Percentiles rank a stretch among this genome's conserved stretches.
phyloP scores from a whole-genome alignment of 2,888 invertebrate genomes.

The Bombylius discolor region DNA sequence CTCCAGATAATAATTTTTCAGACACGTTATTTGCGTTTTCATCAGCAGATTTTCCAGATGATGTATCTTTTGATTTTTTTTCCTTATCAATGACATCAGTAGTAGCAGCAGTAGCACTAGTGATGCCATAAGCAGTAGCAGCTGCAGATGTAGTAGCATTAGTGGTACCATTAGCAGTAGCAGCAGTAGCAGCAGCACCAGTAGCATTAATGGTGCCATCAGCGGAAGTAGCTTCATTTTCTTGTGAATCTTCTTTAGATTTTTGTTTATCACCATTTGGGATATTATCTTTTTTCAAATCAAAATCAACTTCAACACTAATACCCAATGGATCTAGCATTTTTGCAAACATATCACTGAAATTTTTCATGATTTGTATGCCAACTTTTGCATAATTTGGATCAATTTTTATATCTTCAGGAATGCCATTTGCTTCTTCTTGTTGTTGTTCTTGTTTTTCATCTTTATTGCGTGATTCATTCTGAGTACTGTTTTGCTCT shows the following conservation, averaged over 20 bases:
- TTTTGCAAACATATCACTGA: slow-evolving; percentile 33
- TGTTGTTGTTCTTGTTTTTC: not conserved
- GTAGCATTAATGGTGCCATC: not conserved
- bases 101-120: not conserved
- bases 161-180: not conserved
- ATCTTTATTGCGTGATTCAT: not conserved
- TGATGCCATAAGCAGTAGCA: not conserved
- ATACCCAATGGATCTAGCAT: slow-evolving; percentile 28
- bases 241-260: not conserved
- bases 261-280: slow-evolving; percentile 8
- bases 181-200: not conserved
- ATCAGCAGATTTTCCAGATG: not conserved
- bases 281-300: slow-evolving; percentile 2
- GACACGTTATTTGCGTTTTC: not conserved
- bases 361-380: slow-evolving; percentile 32
- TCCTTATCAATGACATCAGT: not conserved
- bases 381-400: slow-evolving; percentile 24
- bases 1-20: not conserved
- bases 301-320: slow-evolving; percentile 7
- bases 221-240: not conserved
- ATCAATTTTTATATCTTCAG: not conserved
- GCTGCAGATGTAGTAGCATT: not conserved
- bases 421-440: too few relatives aligned
- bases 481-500: slow-evolving; percentile 3
- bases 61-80: not conserved